Percentiles rank a stretch among this genome's conserved stretches.
Conservation (phyloP, 23 tunicate species). For the Styela clava region DNA sequence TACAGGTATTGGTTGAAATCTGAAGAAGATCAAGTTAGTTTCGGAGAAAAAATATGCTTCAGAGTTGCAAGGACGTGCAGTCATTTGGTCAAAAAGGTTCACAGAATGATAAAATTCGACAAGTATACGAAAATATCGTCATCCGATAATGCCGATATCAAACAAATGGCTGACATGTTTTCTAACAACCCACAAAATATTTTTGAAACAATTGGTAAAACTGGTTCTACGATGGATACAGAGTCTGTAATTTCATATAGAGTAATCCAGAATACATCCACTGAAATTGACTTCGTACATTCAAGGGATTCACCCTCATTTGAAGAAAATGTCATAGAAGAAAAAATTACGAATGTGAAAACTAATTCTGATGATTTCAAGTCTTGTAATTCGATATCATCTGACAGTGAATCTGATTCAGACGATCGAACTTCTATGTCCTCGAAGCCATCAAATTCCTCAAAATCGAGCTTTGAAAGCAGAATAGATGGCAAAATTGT, state of each 20-base stretch:
- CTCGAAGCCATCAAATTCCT: neutral
- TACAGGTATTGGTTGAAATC: neutral
- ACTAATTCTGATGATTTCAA: neutral
- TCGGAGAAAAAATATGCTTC: conserved; percentile 15
- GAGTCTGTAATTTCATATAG: neutral
- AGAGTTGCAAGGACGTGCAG: neutral
- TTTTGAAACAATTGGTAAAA: neutral
- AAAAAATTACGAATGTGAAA: too few relatives aligned
- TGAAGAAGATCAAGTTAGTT: conserved; percentile 15
- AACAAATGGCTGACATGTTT: neutral
- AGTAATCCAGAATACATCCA: neutral
- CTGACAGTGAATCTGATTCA: neutral
- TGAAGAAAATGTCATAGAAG: neutral
- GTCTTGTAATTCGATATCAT: neutral
- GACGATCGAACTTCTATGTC: neutral
- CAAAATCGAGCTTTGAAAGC: neutral
- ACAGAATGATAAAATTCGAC: too few relatives aligned
- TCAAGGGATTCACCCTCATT: neutral
- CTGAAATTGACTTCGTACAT: neutral
- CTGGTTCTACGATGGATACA: neutral
- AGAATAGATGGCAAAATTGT: neutral
- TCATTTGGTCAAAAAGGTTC: conserved; percentile 8
- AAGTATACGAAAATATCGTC: too few relatives aligned
- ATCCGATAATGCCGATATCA: neutral
- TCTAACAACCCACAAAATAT: neutral